Evolutionary conservation across 2,888 invertebrate genomes (phyloP), one percentile per base, ranked within the genome.

Genomic region (Tipula unca): DNA sequence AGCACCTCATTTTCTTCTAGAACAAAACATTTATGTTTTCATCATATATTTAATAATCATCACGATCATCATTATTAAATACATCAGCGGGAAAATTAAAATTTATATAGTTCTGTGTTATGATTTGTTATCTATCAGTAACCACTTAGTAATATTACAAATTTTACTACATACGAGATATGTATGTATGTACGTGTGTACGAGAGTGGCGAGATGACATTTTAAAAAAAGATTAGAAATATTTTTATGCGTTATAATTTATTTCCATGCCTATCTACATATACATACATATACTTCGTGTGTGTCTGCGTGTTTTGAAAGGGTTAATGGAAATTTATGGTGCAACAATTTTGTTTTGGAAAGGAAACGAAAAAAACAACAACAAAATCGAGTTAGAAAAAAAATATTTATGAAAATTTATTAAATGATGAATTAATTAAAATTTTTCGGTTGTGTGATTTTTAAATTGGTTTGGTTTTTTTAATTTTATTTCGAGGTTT

Each of bases 401-500:
- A 54, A 54, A 69, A 17, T 48, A 48, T 48, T n/a, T n/a, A 69
- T 69, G 69, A 17, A 48, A 48, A 48, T 17, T 48, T 48, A 48
- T 48, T n/a, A 48, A 48, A 69, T 69, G 69, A 25, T 25, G 25
- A 69, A 20, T 69, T 69, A 69, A 69, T 69, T 69, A 69, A 69
- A 69, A 69, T 8, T 69, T 69, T 69, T 69, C 69, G 69, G 69
- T 69, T 69, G 69, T 69, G 69, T 69, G 69, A 69, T 69, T 69
- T 69, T 69, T 10, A 25, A 25, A 25, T 69, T 10, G 20, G 69
- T 69, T 17, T 48, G 20, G 17, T 48, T 39, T 48, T 42, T 13
- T 48, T 48, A n/a, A n/a, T n/a, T n/a, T n/a, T n/a, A 32, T 54
- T 54, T 13, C 10, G 39, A 10, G 25, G 69, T 25, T 69, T 25